phyloP scores from a whole-genome alignment of 1,140 invertebrate species.

The Psilanteris sp. region DNA sequence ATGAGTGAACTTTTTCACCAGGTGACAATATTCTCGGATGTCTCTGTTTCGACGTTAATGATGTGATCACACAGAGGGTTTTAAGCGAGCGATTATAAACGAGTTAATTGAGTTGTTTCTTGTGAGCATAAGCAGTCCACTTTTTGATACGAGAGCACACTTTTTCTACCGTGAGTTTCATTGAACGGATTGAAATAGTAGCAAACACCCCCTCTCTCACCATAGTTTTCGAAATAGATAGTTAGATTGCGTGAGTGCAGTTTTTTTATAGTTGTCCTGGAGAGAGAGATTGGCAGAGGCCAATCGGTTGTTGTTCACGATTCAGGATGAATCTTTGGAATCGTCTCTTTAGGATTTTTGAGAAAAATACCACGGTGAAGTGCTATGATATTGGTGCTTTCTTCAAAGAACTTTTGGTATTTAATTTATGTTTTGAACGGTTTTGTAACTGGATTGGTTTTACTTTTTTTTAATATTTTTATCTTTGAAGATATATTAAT shows the following conservation, averaged over 20 bases:
- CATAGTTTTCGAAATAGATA: constrained; percentile 26
- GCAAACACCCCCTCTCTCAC: constrained; percentile 51
- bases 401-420: no score
- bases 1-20: constrained; percentile 77
- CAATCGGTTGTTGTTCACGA: constrained; percentile 29
- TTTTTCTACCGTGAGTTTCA: constrained; percentile 73
- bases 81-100: constrained; percentile 14
- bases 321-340: constrained; percentile 44
- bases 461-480: no score
- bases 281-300: constrained; percentile 60
- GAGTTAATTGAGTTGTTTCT: constrained; percentile 54
- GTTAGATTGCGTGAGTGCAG: constrained; percentile 30
- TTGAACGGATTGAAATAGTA: constrained; percentile 46
- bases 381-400: no score
- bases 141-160: constrained; percentile 77
- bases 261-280: constrained; percentile 41
- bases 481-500: no score
- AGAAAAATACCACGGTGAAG: no score
- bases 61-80: constrained; percentile 12
- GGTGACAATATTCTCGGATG: constrained; percentile 79
- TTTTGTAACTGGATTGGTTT: no score
- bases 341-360: constrained; percentile 52
- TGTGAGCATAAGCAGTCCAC: constrained; percentile 69
- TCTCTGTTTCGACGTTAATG: constrained; percentile 69
- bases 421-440: no score